Evolutionary conservation across 2,888 invertebrate species (phyloP).

Genomic region (Pomacea canaliculata): DNA sequence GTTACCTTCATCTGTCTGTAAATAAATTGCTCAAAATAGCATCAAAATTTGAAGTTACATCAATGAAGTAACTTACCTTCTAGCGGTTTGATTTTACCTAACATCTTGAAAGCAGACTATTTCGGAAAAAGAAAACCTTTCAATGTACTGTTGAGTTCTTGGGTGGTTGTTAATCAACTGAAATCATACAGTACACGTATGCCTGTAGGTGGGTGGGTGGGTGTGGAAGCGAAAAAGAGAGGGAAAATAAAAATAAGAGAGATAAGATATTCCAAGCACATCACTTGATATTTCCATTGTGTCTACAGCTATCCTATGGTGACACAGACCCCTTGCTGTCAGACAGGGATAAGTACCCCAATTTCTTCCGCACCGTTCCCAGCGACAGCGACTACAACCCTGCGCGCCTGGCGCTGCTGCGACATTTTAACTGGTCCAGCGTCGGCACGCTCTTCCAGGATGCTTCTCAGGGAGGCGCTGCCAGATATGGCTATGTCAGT

Average conservation of each 20-base stretch:
- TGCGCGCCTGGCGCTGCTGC: slow-evolving; percentile 87
- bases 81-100: too few relatives aligned
- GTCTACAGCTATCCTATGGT: slow-evolving; percentile 84
- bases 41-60: too few relatives aligned
- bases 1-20: too few relatives aligned
- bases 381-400: slow-evolving; percentile 96
- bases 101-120: too few relatives aligned
- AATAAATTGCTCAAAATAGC: too few relatives aligned
- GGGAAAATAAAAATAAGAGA: neutral
- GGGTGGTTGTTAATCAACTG: too few relatives aligned
- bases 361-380: slow-evolving; percentile 96
- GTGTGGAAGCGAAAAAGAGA: neutral
- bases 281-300: too few relatives aligned
- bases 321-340: slow-evolving; percentile 97
- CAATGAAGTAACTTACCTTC: too few relatives aligned
- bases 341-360: slow-evolving; percentile 80
- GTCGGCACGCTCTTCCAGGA: slow-evolving; percentile 90
- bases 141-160: too few relatives aligned
- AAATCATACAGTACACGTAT: neutral
- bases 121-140: too few relatives aligned
- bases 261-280: too few relatives aligned
- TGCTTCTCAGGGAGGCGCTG: slow-evolving; percentile 38
- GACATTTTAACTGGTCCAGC: slow-evolving; percentile 95
- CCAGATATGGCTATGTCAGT: slow-evolving; percentile 33
- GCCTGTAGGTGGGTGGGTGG: neutral